Conservation (phyloP, 2,797 vertebrate genomes). For the Arnoldichthys spilopterus region DNA sequence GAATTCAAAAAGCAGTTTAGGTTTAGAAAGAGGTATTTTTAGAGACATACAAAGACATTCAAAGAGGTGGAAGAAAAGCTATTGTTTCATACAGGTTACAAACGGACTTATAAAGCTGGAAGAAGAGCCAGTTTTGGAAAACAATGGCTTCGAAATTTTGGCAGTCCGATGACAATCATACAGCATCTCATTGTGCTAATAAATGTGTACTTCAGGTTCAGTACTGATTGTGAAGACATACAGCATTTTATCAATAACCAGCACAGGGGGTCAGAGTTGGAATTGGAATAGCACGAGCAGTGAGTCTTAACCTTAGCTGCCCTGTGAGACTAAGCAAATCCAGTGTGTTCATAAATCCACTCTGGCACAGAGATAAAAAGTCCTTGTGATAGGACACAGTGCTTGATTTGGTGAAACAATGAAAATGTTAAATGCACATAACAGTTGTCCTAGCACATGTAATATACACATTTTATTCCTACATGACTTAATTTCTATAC, state of each 20-base stretch:
- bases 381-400: neutral
- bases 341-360: slow-evolving; percentile 32
- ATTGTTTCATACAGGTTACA: slow-evolving; percentile 40
- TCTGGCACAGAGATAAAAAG: neutral
- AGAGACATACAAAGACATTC: slow-evolving; percentile 69
- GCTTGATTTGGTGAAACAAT: neutral
- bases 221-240: slow-evolving; percentile 24
- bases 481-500: neutral
- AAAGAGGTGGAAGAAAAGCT: slow-evolving; percentile 55
- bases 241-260: slow-evolving; percentile 17
- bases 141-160: slow-evolving; percentile 17
- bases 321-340: slow-evolving; percentile 10
- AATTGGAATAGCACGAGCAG: neutral
- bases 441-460: neutral
- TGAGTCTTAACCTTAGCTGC: slow-evolving; percentile 22
- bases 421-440: neutral
- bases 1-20: slow-evolving; percentile 31
- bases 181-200: slow-evolving; percentile 22
- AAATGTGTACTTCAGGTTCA: slow-evolving; percentile 27
- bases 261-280: neutral
- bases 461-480: neutral
- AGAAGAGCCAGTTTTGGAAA: slow-evolving; percentile 48
- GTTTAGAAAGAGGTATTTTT: slow-evolving; percentile 56
- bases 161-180: slow-evolving; percentile 8
- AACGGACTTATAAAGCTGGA: slow-evolving; percentile 55